These are phyloP conservation scores for Pseudopipra pipra DNA, from an alignment of 2,113 vertebrate species.

Conservation along the genomic window DNA sequence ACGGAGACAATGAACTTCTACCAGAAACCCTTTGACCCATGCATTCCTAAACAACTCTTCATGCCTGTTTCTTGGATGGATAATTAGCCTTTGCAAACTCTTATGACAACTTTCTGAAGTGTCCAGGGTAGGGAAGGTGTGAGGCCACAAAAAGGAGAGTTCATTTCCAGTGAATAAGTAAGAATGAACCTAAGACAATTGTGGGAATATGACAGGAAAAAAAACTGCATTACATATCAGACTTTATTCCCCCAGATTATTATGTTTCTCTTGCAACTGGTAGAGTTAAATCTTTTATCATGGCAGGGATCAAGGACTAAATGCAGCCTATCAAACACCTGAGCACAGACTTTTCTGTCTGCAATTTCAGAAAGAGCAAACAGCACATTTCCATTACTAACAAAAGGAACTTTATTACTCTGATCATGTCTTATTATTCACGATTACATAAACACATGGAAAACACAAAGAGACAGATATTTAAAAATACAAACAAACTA, in stretches of 20 bases:
- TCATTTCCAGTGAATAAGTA: background rate
- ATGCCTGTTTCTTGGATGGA: background rate
- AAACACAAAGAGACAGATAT: background rate
- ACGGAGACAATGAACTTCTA: background rate
- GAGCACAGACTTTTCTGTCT: background rate
- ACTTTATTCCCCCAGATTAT: background rate
- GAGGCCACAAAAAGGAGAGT: background rate
- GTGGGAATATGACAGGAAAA: background rate
- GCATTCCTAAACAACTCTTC: background rate
- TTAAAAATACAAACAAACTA: slow-evolving; percentile 1
- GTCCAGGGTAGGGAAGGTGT: background rate
- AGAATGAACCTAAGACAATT: background rate
- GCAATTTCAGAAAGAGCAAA: background rate
- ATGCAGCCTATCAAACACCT: background rate
- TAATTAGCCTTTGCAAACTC: background rate
- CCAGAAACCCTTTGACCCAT: background rate
- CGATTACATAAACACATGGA: background rate
- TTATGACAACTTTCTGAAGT: background rate
- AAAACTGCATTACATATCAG: background rate
- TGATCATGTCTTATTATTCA: background rate
- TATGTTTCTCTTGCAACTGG: background rate
- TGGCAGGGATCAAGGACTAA: background rate
- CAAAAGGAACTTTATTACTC: background rate
- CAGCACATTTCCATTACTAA: background rate
- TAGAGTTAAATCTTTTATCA: background rate